Percentiles rank a stretch among this genome's conserved stretches.
Conservation (phyloP, 1,140 invertebrate species). For the Calycopis cecrops region DNA sequence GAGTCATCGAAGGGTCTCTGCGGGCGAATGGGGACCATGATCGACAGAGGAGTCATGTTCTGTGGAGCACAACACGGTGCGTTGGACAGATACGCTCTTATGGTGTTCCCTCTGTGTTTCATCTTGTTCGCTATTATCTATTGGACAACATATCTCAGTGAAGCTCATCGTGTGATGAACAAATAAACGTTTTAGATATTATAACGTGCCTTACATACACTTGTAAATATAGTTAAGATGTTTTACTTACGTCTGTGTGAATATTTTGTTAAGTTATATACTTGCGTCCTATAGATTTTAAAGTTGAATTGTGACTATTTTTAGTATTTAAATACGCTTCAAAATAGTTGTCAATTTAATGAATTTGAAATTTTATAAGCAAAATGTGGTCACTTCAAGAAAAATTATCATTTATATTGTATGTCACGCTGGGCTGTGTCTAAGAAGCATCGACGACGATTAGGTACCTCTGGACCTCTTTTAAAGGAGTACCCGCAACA, state of each 20-base stretch:
- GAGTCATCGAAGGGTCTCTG: conserved; percentile 42
- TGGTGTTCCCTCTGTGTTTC: conserved; percentile 83
- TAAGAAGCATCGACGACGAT: too few relatives aligned
- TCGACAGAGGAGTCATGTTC: conserved; percentile 74
- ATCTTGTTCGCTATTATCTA: conserved; percentile 80
- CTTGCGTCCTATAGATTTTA: background rate
- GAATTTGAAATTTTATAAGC: too few relatives aligned
- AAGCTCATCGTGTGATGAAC: conserved; percentile 57
- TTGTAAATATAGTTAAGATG: conserved; percentile 40
- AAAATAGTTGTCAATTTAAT: conserved; percentile 17
- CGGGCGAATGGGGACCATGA: conserved; percentile 56
- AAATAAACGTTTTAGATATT: conserved; percentile 31
- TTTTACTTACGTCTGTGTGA: conserved; percentile 14
- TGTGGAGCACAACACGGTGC: conserved; percentile 76
- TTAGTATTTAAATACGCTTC: conserved; percentile 14
- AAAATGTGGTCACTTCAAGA: conserved; percentile 5
- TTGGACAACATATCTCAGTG: conserved; percentile 81
- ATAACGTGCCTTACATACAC: conserved; percentile 25
- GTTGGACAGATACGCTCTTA: conserved; percentile 77
- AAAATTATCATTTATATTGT: background rate
- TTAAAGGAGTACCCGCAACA: too few relatives aligned
- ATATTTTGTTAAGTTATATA: background rate
- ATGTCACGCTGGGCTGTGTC: too few relatives aligned
- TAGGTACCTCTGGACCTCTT: too few relatives aligned
- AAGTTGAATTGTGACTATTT: conserved; percentile 16